Evolutionary conservation across 2,113 vertebrate species (phyloP).

Genomic region (Nycticebus coucang): DNA sequence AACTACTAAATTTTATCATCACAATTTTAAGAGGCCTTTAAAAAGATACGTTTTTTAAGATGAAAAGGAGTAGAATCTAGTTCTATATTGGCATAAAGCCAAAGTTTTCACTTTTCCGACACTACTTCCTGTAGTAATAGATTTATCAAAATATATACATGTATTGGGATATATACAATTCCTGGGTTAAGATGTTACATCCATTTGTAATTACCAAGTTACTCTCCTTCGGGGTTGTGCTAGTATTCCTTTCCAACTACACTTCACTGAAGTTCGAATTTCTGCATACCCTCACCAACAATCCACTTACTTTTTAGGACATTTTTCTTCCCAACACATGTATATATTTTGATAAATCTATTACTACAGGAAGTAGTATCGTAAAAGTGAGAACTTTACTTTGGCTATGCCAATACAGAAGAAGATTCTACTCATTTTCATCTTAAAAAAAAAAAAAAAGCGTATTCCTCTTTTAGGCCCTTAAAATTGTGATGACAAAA

Average conservation of each 20-base stretch:
- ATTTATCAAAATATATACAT: constrained; percentile 15
- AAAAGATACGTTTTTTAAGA: not conserved
- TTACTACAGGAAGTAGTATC: constrained; percentile 37
- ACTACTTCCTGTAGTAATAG: constrained; percentile 45
- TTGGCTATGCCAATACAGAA: not conserved
- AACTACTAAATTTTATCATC: constrained; percentile 30
- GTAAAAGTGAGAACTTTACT: constrained; percentile 52
- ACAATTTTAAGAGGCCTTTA: constrained; percentile 34
- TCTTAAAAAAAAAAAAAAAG: not conserved
- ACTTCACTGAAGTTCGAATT: no score
- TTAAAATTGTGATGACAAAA: constrained; percentile 39
- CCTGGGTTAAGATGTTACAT: no score
- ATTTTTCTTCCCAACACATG: not conserved
- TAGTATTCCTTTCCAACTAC: not conserved
- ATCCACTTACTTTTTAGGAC: no score
- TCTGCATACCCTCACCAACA: no score
- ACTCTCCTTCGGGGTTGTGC: no score
- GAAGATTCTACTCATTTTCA: constrained; percentile 55
- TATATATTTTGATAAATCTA: constrained; percentile 28
- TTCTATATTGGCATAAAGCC: not conserved
- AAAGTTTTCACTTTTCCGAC: constrained; percentile 37
- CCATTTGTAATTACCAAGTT: no score
- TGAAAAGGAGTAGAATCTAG: constrained; percentile 55
- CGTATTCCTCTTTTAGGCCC: not conserved
- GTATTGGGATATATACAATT: not conserved